Evolutionary conservation across 2,888 invertebrate species (phyloP).

Genomic region (Acronicta alni): DNA sequence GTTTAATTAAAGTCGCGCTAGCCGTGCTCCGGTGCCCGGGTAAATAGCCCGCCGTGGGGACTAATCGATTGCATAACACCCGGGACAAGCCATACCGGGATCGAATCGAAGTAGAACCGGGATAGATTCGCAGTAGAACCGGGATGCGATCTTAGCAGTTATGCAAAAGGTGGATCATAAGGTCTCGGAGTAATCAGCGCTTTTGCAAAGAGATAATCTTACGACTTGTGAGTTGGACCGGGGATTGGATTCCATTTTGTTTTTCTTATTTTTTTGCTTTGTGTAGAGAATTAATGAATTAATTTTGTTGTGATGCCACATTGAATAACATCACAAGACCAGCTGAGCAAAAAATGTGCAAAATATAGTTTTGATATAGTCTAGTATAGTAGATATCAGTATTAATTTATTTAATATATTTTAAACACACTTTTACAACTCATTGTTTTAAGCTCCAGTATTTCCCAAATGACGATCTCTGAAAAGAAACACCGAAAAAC

Average conservation of each 20-base stretch:
- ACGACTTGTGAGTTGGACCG: slow-evolving; percentile 31
- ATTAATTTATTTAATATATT: too few species aligned
- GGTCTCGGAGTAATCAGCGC: slow-evolving; percentile 48
- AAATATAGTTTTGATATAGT: too few species aligned
- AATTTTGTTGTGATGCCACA: not conserved
- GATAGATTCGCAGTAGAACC: slow-evolving; percentile 14
- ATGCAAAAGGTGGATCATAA: slow-evolving; percentile 49
- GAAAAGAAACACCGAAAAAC: too few species aligned
- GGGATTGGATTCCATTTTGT: slow-evolving; percentile 31
- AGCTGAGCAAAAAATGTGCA: too few species aligned
- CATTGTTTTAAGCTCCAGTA: too few species aligned
- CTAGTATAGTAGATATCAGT: too few species aligned
- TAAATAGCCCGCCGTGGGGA: slow-evolving; percentile 52
- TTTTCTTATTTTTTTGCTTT: slow-evolving; percentile 28
- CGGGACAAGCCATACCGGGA: slow-evolving; percentile 12
- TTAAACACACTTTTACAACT: too few species aligned
- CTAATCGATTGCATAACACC: slow-evolving; percentile 55
- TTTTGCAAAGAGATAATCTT: slow-evolving; percentile 46
- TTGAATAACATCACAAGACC: too few species aligned
- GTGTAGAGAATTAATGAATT: slow-evolving; percentile 7
- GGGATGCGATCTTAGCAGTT: slow-evolving; percentile 48
- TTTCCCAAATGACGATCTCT: too few species aligned
- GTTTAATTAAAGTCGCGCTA: slow-evolving; percentile 60
- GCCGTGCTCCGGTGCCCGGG: slow-evolving; percentile 41
- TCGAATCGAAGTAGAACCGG: slow-evolving; percentile 6